Evolutionary conservation across 2,888 invertebrate genomes (phyloP).

Genomic region (Rhyacophila evoluta): DNA sequence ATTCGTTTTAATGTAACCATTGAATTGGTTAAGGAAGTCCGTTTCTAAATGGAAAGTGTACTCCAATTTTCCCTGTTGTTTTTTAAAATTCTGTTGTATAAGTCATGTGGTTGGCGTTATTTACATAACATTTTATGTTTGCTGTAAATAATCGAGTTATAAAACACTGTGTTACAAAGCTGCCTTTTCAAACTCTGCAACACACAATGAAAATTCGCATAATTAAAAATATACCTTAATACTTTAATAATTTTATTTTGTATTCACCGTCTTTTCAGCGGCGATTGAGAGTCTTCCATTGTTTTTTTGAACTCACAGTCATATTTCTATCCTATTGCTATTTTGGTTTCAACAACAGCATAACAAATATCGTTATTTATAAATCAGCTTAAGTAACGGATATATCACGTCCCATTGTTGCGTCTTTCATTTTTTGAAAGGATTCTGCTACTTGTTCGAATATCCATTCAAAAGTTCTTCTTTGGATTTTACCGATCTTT

Average conservation of each 20-base stretch:
- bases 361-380: constrained; percentile 1
- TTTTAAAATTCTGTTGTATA: no score
- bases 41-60: no score
- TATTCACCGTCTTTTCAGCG: background rate
- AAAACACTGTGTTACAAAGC: background rate
- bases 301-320: constrained; percentile 4
- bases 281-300: background rate
- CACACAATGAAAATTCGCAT: background rate
- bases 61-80: no score
- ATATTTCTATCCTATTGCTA: background rate
- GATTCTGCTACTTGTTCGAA: background rate
- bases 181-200: background rate
- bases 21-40: no score
- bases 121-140: no score
- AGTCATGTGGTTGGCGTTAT: no score
- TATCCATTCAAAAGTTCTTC: background rate
- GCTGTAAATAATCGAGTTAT: no score
- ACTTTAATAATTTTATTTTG: background rate
- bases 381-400: constrained; percentile 31
- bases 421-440: constrained; percentile 10
- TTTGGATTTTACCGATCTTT: constrained; percentile 27
- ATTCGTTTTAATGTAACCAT: no score
- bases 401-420: constrained; percentile 25
- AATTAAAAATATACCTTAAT: background rate
- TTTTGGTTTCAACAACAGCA: background rate